Evolutionary conservation across 35 echinoderm and acorn worm species (phyloP).

Genomic region (Anneissia japonica): DNA sequence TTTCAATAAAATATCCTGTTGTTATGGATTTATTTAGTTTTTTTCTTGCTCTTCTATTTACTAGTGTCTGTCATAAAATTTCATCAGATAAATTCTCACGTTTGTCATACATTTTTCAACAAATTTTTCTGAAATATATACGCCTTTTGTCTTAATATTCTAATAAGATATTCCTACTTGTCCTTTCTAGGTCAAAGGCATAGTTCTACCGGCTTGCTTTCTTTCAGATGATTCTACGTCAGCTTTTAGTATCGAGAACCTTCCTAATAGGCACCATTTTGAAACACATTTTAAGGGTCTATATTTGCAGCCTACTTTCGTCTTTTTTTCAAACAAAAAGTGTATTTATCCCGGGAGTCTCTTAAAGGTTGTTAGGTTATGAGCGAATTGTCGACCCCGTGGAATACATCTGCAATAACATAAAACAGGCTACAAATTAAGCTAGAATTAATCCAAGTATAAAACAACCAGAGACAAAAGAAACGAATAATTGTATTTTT

Average conservation of each 20-base stretch:
- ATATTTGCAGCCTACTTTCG: neutral
- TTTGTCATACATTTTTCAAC: too few species aligned
- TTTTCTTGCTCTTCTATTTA: neutral
- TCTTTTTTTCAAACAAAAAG: neutral
- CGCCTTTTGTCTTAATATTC: neutral
- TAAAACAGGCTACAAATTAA: neutral
- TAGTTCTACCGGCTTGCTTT: neutral
- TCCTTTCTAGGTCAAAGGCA: neutral
- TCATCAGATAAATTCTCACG: neutral
- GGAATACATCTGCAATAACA: neutral
- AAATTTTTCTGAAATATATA: neutral
- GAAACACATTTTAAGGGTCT: neutral
- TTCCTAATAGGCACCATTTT: neutral
- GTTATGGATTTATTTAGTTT: too few species aligned
- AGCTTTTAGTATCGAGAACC: neutral
- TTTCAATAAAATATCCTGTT: too few species aligned
- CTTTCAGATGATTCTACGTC: neutral
- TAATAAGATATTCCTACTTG: neutral
- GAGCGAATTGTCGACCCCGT: neutral
- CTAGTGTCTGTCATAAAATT: neutral
- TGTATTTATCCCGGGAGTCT: neutral
- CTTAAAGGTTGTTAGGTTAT: neutral
- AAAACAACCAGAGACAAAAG: neutral
- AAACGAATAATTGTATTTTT: neutral
- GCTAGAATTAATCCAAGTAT: neutral